A percentile compares a stretch with the other conserved stretches of the same genome.
Evolutionary conservation across 1,140 invertebrate species (phyloP).

Genomic region (Lithobius niger): DNA sequence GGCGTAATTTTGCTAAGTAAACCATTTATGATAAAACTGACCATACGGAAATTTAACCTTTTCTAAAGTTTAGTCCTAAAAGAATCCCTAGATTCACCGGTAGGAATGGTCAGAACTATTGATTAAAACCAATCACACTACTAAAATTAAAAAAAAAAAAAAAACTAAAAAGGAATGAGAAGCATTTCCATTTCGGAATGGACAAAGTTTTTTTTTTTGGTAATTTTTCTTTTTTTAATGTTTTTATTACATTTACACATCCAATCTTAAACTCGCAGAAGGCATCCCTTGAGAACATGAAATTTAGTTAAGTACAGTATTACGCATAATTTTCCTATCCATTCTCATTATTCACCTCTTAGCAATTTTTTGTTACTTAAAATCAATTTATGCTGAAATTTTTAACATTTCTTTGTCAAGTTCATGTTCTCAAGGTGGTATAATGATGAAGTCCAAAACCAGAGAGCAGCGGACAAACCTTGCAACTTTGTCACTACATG

Average conservation of each 20-base stretch:
- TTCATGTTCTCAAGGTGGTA: too few relatives aligned
- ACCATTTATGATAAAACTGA: too few relatives aligned
- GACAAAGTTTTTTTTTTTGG: background rate
- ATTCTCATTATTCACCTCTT: background rate
- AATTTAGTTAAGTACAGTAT: background rate
- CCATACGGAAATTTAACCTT: too few relatives aligned
- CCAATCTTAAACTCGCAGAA: background rate
- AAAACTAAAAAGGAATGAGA: background rate
- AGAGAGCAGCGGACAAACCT: background rate
- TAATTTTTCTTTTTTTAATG: background rate
- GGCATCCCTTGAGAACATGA: too few relatives aligned
- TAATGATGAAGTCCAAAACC: too few relatives aligned
- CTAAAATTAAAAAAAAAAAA: background rate
- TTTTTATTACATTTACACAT: background rate
- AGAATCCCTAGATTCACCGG: too few relatives aligned
- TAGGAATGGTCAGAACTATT: too few relatives aligned
- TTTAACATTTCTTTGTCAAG: background rate
- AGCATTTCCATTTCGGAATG: background rate
- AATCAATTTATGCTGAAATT: background rate
- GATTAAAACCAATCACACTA: too few relatives aligned
- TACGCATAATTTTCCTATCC: background rate
- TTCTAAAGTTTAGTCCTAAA: too few relatives aligned
- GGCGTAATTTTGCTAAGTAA: too few relatives aligned
- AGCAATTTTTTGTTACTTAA: background rate
- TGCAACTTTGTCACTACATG: too few relatives aligned